These are phyloP conservation scores for Alsophila aescularia DNA, from an alignment of 2,888 invertebrate species.

Conservation along the genomic window DNA sequence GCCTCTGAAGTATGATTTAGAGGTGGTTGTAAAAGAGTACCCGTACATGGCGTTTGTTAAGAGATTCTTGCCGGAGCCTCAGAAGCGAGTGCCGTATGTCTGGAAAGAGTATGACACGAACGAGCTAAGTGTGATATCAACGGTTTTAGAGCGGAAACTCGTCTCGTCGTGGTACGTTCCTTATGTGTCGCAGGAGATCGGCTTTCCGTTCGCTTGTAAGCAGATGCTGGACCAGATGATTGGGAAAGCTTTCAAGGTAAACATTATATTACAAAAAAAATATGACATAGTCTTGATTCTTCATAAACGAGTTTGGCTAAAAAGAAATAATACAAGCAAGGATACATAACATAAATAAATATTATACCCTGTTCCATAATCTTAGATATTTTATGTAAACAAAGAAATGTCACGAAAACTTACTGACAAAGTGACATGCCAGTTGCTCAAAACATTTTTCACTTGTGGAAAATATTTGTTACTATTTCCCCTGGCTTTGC, in stretches of 20 bases:
- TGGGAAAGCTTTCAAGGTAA: slow-evolving; percentile 75
- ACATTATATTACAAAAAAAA: neutral
- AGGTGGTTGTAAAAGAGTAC: slow-evolving; percentile 54
- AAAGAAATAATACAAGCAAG: too few species aligned
- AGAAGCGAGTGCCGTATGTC: slow-evolving; percentile 39
- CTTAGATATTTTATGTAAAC: too few species aligned
- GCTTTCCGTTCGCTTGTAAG: slow-evolving; percentile 80
- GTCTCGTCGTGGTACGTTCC: slow-evolving; percentile 80
- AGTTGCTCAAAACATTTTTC: too few species aligned
- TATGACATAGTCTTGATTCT: too few species aligned
- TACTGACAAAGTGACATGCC: too few species aligned
- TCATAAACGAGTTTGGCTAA: too few species aligned
- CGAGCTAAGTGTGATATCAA: slow-evolving; percentile 75
- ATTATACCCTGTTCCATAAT: too few species aligned
- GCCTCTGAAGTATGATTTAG: slow-evolving; percentile 76
- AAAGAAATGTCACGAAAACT: too few species aligned
- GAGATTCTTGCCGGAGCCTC: slow-evolving; percentile 51
- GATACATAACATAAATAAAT: too few species aligned
- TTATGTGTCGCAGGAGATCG: slow-evolving; percentile 77
- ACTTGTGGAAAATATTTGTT: too few species aligned
- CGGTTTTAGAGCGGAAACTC: slow-evolving; percentile 72
- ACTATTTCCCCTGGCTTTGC: too few species aligned
- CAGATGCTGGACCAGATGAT: slow-evolving; percentile 81
- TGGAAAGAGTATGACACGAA: slow-evolving; percentile 74
- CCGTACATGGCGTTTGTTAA: slow-evolving; percentile 55